Percentiles rank a stretch among this genome's conserved stretches.
Conservation (phyloP, 2,888 invertebrate genomes). For the Cephus sareptanus region DNA sequence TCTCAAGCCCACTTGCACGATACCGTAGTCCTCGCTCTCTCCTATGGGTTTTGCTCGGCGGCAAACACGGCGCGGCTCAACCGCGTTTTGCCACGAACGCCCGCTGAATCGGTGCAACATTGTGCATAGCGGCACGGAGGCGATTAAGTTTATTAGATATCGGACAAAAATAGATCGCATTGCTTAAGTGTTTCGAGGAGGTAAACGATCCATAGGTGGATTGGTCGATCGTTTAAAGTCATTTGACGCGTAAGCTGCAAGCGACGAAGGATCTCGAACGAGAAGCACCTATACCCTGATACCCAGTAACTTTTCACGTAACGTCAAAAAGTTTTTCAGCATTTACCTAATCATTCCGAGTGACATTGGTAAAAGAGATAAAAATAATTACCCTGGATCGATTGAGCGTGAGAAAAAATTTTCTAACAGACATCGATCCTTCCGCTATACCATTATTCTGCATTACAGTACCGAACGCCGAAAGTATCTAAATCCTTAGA, state of each 20-base stretch:
- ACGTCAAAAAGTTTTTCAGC: background rate
- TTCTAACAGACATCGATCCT: background rate
- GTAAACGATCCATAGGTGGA: background rate
- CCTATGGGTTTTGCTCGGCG: slow-evolving; percentile 24
- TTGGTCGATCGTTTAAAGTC: background rate
- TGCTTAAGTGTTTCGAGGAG: background rate
- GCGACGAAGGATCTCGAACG: background rate
- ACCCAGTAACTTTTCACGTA: background rate
- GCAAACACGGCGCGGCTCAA: slow-evolving; percentile 15
- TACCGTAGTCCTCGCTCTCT: background rate
- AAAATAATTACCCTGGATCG: background rate
- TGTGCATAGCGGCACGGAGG: slow-evolving; percentile 14
- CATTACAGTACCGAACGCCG: background rate
- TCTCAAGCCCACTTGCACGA: too few species aligned
- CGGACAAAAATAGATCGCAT: slow-evolving; percentile 7
- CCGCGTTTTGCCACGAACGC: slow-evolving; percentile 21
- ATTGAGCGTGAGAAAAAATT: background rate
- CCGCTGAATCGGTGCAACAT: slow-evolving; percentile 18
- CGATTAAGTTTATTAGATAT: slow-evolving; percentile 27
- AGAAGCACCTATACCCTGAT: background rate
- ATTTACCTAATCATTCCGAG: background rate
- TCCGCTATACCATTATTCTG: background rate
- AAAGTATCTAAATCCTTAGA: background rate
- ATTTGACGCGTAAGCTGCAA: background rate
- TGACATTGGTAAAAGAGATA: background rate